A percentile compares a stretch with the other conserved stretches of the same genome.
phyloP scores from a whole-genome alignment of 37 sponge, comb jelly and placozoan species.

The Mnemiopsis leidyi region DNA sequence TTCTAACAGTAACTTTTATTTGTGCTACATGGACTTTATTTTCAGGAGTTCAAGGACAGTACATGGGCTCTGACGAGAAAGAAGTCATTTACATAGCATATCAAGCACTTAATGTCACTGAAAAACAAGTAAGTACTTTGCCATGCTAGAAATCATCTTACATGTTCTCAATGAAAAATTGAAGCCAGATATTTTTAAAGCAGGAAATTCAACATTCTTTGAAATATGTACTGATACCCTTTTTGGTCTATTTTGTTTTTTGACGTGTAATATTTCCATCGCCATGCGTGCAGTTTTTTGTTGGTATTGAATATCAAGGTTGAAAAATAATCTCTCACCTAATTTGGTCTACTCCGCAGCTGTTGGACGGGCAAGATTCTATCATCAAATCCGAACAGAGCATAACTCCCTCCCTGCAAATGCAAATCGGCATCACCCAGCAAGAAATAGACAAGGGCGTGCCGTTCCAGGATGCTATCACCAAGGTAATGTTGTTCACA shows the following conservation, averaged over 20 bases:
- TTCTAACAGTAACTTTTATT: not conserved
- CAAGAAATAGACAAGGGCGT: not conserved
- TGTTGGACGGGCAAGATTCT: slow-evolving; percentile 1
- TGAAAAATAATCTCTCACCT: too few relatives aligned
- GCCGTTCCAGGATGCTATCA: not conserved
- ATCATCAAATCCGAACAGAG: slow-evolving; percentile 10
- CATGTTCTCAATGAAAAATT: too few relatives aligned
- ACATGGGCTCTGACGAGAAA: slow-evolving; percentile 48
- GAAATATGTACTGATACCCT: too few relatives aligned
- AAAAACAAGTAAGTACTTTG: not conserved
- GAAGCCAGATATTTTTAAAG: too few relatives aligned
- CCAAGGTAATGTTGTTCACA: not conserved
- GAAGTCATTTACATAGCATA: slow-evolving; percentile 46
- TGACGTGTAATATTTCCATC: too few relatives aligned
- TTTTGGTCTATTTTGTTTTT: too few relatives aligned
- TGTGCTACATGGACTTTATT: not conserved
- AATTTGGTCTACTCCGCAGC: too few relatives aligned
- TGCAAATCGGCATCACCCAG: slow-evolving; percentile 9
- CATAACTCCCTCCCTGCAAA: slow-evolving; percentile 10
- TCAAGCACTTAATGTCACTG: slow-evolving; percentile 36
- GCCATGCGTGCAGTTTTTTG: too few relatives aligned
- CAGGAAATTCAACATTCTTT: too few relatives aligned
- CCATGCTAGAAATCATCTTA: too few relatives aligned
- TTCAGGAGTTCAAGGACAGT: slow-evolving; percentile 47
- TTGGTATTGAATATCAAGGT: too few relatives aligned